Percentiles rank a stretch among this genome's conserved stretches.
These are phyloP conservation scores for Marmota flaviventris DNA, from an alignment of 2,113 vertebrate species.

Conservation along the genomic window DNA sequence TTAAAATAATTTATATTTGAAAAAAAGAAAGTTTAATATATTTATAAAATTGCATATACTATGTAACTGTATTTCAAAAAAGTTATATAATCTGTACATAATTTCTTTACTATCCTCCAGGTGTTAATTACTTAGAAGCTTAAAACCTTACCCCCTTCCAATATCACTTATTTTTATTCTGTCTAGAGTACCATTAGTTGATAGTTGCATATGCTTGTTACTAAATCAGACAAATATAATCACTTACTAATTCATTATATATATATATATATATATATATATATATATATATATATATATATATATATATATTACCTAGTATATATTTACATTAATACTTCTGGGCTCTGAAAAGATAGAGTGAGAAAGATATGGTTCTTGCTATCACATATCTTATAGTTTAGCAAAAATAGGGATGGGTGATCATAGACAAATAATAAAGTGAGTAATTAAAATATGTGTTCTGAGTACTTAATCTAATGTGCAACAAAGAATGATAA, in stretches of 20 bases:
- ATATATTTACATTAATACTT: background rate
- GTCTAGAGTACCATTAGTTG: background rate
- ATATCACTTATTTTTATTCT: constrained; percentile 6
- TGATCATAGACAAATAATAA: background rate
- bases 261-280: background rate
- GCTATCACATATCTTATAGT: background rate
- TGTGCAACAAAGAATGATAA: background rate
- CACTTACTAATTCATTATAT: background rate
- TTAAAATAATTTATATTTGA: too few species aligned
- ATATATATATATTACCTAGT: background rate
- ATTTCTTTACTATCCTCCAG: background rate
- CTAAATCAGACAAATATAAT: background rate
- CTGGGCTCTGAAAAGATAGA: background rate
- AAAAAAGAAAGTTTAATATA: background rate
- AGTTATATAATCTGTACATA: background rate
- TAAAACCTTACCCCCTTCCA: background rate
- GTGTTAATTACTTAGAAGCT: background rate
- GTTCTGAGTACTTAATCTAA: background rate
- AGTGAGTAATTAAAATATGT: background rate
- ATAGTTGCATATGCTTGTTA: background rate
- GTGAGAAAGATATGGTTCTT: background rate
- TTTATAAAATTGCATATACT: background rate
- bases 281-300: background rate
- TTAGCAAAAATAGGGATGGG: background rate
- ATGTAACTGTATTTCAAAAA: background rate